Evolutionary conservation across 2,113 vertebrate genomes (phyloP), one percentile per base, ranked within the genome.

Genomic region (Pogonocichla stellata): DNA sequence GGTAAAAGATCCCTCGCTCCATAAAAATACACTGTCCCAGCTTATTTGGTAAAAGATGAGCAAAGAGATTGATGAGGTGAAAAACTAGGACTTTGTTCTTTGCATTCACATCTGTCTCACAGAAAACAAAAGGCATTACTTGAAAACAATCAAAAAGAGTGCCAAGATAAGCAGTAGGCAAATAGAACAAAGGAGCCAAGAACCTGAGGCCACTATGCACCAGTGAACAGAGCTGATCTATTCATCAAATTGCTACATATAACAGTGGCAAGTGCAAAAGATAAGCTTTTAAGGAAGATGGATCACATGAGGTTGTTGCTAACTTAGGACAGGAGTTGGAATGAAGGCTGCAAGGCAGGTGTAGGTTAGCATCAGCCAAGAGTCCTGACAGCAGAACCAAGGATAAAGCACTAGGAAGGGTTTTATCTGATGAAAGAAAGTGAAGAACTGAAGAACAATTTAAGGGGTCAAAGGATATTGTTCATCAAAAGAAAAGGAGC

Each of bases 131-230:
- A 90, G 42, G 26, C 54, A 58, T 61, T 80, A 62, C 74, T 88
- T 58, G 70, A 93, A 93, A 94, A 71, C 53, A 64, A 73, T 43
- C 51, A 80, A 66, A 69, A 85, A 75, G 74, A 88, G 62, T 69
- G 92, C 74, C 88, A 90, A 90, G 62, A 47, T 92, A 86, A 90
- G 86, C 67, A 86, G 54, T 66, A 90, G 86, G 94, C 79, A 94
- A 88, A 95, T 50, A 83, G 71, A 94, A 77, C 71, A 93, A 90
- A 77, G 71, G 19, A 90, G 88, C 66, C 92, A 94, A 80, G 92
- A 95, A 93, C 70, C 86, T 66, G 82, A 86, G 86, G 95, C 94
- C 86, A 64, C 82, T 70, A 73, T 73, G 92, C 80, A 92, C 96
- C 82, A 88, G 42, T 66, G 90, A 93, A 67, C 86, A 92, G 74